Percentiles rank a stretch among this genome's conserved stretches.
phyloP scores from a whole-genome alignment of 2,888 invertebrate genomes.

The Spatulosminthurus flaviceps region DNA sequence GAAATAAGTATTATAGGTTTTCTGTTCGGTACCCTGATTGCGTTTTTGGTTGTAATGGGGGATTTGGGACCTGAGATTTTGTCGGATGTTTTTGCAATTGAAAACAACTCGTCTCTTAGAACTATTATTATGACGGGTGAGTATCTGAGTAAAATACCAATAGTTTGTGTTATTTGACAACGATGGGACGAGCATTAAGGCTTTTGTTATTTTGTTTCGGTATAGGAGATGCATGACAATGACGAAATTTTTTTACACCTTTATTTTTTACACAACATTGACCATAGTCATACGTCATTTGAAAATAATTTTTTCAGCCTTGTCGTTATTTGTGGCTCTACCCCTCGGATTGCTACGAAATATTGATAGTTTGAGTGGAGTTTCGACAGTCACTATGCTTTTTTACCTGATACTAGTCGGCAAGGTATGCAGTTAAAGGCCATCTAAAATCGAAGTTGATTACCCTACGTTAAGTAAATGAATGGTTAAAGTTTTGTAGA shows the following conservation, averaged over 20 bases:
- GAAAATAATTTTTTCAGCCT: conserved; percentile 64
- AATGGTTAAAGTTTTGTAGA: no score
- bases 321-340: conserved; percentile 83
- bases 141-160: no score
- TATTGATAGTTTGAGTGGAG: conserved; percentile 86
- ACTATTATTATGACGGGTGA: conserved; percentile 68
- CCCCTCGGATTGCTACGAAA: conserved; percentile 89
- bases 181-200: no score
- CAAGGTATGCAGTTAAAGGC: no score
- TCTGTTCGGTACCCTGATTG: conserved; percentile 92
- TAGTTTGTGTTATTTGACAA: no score
- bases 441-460: no score
- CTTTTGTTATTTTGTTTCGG: no score
- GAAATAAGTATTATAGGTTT: conserved; percentile 95
- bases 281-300: no score
- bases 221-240: no score
- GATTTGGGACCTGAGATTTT: conserved; percentile 93
- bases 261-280: no score
- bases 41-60: conserved; percentile 97
- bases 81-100: conserved; percentile 78
- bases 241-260: no score
- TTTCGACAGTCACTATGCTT: conserved; percentile 88
- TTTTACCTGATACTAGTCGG: conserved; percentile 90
- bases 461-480: no score
- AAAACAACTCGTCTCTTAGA: conserved; percentile 74